Percentiles rank a stretch among this genome's conserved stretches.
These are phyloP conservation scores for Timema cristinae DNA, from an alignment of 2,888 invertebrate species.

Conservation along the genomic window DNA sequence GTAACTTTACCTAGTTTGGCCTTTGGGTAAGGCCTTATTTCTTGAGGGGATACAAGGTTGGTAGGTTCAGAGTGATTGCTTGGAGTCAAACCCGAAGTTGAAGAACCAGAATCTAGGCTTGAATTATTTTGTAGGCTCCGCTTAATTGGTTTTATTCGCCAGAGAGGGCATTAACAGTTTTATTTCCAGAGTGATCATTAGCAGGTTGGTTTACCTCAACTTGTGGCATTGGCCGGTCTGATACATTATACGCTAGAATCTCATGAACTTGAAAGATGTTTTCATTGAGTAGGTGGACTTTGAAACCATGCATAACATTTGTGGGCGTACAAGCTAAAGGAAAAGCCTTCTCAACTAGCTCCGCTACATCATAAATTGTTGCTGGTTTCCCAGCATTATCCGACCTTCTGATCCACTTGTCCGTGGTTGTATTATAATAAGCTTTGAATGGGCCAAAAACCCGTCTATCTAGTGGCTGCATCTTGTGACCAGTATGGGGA, in stretches of 20 bases:
- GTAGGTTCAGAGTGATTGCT: too few relatives aligned
- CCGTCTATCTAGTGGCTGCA: conserved; percentile 40
- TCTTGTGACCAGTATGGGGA: conserved; percentile 40
- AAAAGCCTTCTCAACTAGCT: conserved; percentile 22
- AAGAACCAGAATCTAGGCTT: too few relatives aligned
- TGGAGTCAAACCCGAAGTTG: too few relatives aligned
- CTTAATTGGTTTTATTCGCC: too few relatives aligned
- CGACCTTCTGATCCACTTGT: conserved; percentile 37
- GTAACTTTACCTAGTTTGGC: too few relatives aligned
- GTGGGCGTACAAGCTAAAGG: conserved; percentile 28
- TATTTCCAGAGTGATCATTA: too few relatives aligned
- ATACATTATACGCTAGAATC: conserved; percentile 24
- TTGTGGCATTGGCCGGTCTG: conserved; percentile 24
- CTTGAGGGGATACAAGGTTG: too few relatives aligned
- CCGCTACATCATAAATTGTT: conserved; percentile 36
- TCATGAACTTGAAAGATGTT: conserved; percentile 31
- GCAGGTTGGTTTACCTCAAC: not conserved
- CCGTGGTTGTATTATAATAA: conserved; percentile 35
- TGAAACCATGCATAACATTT: conserved; percentile 32
- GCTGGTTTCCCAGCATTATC: conserved; percentile 35
- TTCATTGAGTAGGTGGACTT: conserved; percentile 30
- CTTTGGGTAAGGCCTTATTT: too few relatives aligned
- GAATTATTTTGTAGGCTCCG: too few relatives aligned
- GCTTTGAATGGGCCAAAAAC: conserved; percentile 40
- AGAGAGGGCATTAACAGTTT: too few relatives aligned